Base-by-base conservation (phyloP, 2,888 invertebrate species). In the Leptura quadrifasciata region DNA sequence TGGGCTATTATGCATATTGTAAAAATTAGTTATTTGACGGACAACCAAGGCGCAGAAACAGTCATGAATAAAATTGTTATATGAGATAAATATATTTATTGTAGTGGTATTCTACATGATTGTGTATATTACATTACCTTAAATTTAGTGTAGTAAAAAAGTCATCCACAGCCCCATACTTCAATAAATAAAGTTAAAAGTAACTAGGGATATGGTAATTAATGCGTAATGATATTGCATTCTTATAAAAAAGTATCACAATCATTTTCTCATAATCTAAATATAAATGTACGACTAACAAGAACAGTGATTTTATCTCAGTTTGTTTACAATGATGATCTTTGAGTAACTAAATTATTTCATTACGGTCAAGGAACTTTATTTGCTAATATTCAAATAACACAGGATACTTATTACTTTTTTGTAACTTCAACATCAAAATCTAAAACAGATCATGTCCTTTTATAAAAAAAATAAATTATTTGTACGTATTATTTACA, bases 111-210 rank as follows among this genome's bases (percentile, higher is more conserved):
- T 72, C 82, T 85, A 85, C 82, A 82, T 85, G 86, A 86, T 85
- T 86, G 85, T 85, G 84, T 85, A 83, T 84, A 84, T 84, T 84
- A 85, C 80, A 77, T 81, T 84, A 82, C 81, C 80, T 82, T 83
- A 81, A 81, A 82, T 73, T 79, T 81, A 82, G 80, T 84, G 81
- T 83, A 83, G 81, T 84, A 85, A 84, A 85, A 85, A 85, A 84
- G 76, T 82, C 81, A 78, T 85, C 85, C 86, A 86, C 85, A 86
- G 85, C 85, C 85, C 83, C 85, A 81, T 84, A 84, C 83, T 81
- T 81, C 75, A 82, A 80, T 81, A 83, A 78, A 78, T 81, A 76
- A 77, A 74, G 35, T 65, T 77, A 70, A 79, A 82, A 80, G 70
- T 73, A 76, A 81, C 83, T 79, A 79, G 83, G 83, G 81, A 81